A percentile compares a stretch with the other conserved stretches of the same genome.
Conservation (phyloP, 2,113 vertebrate genomes). For the Climacteris rufus region DNA sequence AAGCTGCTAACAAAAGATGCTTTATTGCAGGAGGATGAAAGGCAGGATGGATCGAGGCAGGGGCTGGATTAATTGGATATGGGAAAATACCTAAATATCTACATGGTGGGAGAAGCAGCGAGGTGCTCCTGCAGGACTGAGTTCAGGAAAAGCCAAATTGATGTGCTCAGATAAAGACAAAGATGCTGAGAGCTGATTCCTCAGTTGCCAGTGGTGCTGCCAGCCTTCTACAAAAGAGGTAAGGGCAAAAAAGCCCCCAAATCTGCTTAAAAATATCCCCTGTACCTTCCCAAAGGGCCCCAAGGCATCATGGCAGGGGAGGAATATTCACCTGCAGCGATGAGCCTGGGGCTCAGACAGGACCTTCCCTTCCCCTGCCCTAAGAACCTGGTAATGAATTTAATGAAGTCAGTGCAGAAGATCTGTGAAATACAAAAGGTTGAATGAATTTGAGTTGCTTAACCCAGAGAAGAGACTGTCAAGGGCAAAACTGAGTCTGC, state of each 20-base stretch:
- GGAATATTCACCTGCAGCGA: neutral
- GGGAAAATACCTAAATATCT: slow-evolving; percentile 6
- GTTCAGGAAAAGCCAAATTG: neutral
- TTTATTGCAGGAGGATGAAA: slow-evolving; percentile 27
- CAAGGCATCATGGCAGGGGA: neutral
- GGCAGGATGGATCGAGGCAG: neutral
- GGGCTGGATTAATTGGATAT: slow-evolving; percentile 14
- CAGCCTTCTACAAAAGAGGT: neutral
- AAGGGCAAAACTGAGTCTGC: neutral
- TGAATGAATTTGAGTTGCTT: slow-evolving; percentile 4
- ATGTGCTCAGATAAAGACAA: neutral
- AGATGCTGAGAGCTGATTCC: neutral
- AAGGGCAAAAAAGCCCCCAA: neutral
- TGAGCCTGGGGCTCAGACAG: neutral
- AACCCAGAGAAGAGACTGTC: neutral
- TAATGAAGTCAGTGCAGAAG: neutral
- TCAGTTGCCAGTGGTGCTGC: neutral
- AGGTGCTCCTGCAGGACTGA: neutral
- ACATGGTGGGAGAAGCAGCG: neutral
- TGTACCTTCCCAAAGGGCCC: neutral
- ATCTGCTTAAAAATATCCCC: neutral
- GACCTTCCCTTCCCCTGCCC: neutral
- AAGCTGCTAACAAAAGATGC: neutral
- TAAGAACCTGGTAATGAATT: neutral
- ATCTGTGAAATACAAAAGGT: neutral